Evolutionary conservation across 2,797 vertebrate species (phyloP), one percentile per base, ranked within the genome.

Genomic region (Antennarius maculatus): DNA sequence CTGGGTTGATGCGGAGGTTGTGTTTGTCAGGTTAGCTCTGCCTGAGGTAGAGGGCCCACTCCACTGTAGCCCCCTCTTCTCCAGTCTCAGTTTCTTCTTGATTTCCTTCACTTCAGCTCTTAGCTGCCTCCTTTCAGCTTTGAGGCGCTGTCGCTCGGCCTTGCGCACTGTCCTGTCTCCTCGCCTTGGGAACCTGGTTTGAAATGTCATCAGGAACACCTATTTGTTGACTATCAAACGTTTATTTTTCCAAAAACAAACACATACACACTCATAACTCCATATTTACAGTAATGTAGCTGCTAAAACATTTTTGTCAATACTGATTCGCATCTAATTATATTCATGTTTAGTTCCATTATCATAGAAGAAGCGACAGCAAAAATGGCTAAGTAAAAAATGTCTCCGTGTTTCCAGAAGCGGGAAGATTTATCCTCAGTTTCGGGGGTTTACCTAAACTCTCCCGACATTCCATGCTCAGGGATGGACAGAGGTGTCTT

Each of bases 41-140:
- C 85, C 89, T 74, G 91, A 91, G 85, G 92, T 90, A 76, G 92
- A 80, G 91, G 92, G 28, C 74, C 94, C 96, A 64, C 94, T 96
- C 96, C 96, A 97, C 80, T 95, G 93, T 82, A 96, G 92, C 84
- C 97, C 95, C 82, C 96, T 94, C 90, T 96, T 96, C 88, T 98
- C 97, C 89, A 98, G 86, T 87, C 97, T 95, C 58, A 99, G 94
- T 91, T 98, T 98, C 90, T 96, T 98, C 92, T 98, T 98, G 80
- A 98, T 96, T 92, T 99, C 97, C 85, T 97, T 95, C 79, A 98
- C 95, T 82, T 98, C 97, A 41, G 96, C 97, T 90, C 97, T 97
- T 23, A 97, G 93, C 88, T 98, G 97, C 76, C 95, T 94, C 90
- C 98, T 95, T 91, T 99, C 97, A 57, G 97, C 95, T 91, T 97